Percentiles rank a stretch among this genome's conserved stretches.
These are phyloP conservation scores for Hemicrepidius hirtus DNA, from an alignment of 2,888 invertebrate species.

Conservation along the genomic window DNA sequence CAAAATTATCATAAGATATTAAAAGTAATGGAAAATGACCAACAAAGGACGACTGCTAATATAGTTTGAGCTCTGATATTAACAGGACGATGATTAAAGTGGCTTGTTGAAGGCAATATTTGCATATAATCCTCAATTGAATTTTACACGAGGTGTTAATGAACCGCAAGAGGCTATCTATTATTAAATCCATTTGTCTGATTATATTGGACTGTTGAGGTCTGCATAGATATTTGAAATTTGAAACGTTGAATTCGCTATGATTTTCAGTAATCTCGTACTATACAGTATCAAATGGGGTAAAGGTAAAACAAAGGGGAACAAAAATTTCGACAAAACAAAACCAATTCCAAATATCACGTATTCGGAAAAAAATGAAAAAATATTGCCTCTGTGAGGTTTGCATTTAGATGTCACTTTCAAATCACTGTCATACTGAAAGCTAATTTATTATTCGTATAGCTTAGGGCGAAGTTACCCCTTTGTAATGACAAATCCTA, in stretches of 20 bases:
- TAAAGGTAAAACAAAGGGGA: no score
- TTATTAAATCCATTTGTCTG: no score
- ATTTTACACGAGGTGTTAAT: background rate
- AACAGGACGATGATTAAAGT: slow-evolving; percentile 3
- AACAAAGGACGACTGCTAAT: background rate
- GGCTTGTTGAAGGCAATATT: slow-evolving; percentile 3
- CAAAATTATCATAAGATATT: slow-evolving; percentile 3
- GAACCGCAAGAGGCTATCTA: background rate
- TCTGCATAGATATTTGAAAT: no score
- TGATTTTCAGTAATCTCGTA: no score
- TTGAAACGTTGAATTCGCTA: no score
- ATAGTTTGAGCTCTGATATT: background rate
- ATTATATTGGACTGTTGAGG: no score
- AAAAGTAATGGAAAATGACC: background rate
- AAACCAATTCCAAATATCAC: no score
- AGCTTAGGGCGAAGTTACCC: no score
- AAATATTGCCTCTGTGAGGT: background rate
- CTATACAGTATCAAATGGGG: no score
- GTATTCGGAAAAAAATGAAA: no score
- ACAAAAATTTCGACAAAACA: no score
- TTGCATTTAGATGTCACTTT: background rate
- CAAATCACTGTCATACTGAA: background rate
- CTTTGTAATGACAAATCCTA: no score
- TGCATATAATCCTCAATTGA: background rate
- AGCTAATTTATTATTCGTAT: slow-evolving; percentile 7